Conservation (phyloP, 1,140 invertebrate species). For the Oryzaephilus surinamensis region DNA sequence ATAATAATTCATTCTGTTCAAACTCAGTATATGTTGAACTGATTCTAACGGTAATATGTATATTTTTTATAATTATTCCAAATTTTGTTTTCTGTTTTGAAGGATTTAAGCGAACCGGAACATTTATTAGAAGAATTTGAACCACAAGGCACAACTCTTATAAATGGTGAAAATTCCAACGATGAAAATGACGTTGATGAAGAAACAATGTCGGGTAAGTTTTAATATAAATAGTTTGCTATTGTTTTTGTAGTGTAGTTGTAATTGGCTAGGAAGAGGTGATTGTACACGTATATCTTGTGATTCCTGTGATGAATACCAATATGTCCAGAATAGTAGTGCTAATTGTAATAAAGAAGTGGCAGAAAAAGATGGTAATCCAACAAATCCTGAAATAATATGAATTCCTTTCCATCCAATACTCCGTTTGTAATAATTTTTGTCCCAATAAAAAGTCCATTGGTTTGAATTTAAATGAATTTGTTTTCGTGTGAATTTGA, state of each 20-base stretch:
- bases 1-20: too few species aligned
- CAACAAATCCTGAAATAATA: background rate
- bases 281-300: conserved; percentile 18
- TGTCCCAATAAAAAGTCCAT: background rate
- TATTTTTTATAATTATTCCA: conserved; percentile 2
- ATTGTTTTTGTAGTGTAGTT: conserved; percentile 3
- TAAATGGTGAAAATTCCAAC: conserved; percentile 34
- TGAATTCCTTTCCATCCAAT: background rate
- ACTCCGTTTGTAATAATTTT: background rate
- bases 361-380: conserved; percentile 20
- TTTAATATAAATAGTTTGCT: conserved; percentile 1
- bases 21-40: background rate
- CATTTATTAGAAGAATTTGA: conserved; percentile 46
- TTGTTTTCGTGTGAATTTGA: background rate
- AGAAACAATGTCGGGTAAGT: conserved; percentile 70
- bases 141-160: conserved; percentile 35
- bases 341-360: conserved; percentile 13
- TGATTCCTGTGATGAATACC: conserved; percentile 13
- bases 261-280: conserved; percentile 8
- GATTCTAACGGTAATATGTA: background rate
- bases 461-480: background rate
- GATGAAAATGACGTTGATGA: conserved; percentile 40
- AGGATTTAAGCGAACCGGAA: conserved; percentile 63
- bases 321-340: conserved; percentile 15
- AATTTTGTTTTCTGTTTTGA: conserved; percentile 26